Percentiles rank a stretch among this genome's conserved stretches.
Evolutionary conservation across 2,113 vertebrate genomes (phyloP).

Genomic region (Morphnarchus princeps): DNA sequence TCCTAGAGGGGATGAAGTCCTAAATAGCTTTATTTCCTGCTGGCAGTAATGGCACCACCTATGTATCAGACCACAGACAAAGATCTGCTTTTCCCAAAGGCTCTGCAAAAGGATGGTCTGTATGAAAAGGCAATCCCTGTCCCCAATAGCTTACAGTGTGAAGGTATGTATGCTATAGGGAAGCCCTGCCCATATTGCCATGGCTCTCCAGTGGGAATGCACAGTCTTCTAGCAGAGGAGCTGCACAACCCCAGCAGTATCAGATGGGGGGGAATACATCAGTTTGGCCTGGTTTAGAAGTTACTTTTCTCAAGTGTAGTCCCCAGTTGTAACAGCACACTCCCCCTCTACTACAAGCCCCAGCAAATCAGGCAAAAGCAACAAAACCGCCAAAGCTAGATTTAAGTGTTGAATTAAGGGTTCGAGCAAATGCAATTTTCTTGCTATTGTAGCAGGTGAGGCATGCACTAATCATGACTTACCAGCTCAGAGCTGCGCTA

Average conservation of each 20-base stretch:
- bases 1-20: not conserved
- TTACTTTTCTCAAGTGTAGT: not conserved
- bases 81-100: not conserved
- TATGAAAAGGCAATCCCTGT: not conserved
- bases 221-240: not conserved
- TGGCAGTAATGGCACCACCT: not conserved
- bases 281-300: not conserved
- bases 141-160: fast-evolving
- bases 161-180: not conserved
- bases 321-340: not conserved
- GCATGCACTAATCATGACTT: not conserved
- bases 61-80: not conserved
- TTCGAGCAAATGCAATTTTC: not conserved
- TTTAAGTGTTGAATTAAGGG: not conserved
- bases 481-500: not conserved
- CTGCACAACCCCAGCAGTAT: not conserved
- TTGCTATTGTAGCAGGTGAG: not conserved
- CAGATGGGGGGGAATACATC: fast-evolving
- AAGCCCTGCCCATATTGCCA: not conserved
- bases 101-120: not conserved
- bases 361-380: not conserved
- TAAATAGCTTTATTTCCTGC: not conserved
- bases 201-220: not conserved
- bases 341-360: not conserved
- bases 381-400: not conserved